Evolutionary conservation across 2,888 invertebrate genomes (phyloP).

Genomic region (Lepidochitona cinerea): DNA sequence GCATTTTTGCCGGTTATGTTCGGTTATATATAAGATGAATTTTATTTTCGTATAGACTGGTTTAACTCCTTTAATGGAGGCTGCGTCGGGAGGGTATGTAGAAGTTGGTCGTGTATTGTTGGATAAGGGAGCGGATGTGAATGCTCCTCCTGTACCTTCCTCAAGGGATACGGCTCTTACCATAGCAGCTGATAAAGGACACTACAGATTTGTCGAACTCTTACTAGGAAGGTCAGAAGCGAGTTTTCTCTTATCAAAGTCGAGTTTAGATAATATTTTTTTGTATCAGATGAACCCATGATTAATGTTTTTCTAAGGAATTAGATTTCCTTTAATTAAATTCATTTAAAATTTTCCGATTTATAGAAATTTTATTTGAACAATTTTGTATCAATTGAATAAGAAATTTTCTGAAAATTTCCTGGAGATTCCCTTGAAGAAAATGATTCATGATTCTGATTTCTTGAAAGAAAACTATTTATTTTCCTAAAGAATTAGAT

Average conservation of each 20-base stretch:
- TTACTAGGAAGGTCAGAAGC: slow-evolving; percentile 67
- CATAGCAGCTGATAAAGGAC: slow-evolving; percentile 99
- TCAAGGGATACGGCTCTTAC: slow-evolving; percentile 98
- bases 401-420: neutral
- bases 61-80: slow-evolving; percentile 98
- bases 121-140: slow-evolving; percentile 98
- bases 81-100: slow-evolving; percentile 98
- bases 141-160: slow-evolving; percentile 98
- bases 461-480: neutral
- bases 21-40: too few species aligned
- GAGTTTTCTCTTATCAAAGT: too few species aligned
- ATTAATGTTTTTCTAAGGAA: too few species aligned
- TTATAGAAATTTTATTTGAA: too few species aligned
- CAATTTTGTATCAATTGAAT: neutral
- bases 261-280: too few species aligned
- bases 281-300: too few species aligned
- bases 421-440: neutral
- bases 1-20: too few species aligned
- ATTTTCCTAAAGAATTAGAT: too few species aligned
- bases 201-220: slow-evolving; percentile 82
- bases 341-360: too few species aligned
- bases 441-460: neutral
- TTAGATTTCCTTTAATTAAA: too few species aligned
- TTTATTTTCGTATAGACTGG: slow-evolving; percentile 83
- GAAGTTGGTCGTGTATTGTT: slow-evolving; percentile 96